A percentile compares a stretch with the other conserved stretches of the same genome.
phyloP scores from a whole-genome alignment of 2,797 vertebrate genomes.

The Linurgus olivaceus region DNA sequence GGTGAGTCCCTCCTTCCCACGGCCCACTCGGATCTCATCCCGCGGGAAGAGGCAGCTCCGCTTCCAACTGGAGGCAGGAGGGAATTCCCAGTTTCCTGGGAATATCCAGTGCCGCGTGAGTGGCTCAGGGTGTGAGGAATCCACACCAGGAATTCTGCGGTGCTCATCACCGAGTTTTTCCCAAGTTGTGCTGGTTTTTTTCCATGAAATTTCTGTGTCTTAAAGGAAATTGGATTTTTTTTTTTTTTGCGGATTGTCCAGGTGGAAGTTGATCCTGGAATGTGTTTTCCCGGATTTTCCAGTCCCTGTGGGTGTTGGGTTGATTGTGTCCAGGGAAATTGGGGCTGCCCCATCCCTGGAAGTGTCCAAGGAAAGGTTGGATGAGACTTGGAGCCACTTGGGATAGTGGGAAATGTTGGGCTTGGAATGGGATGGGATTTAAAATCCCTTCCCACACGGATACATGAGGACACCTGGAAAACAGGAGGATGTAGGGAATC shows the following conservation, averaged over 20 bases:
- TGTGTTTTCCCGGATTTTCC: neutral
- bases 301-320: accelerated
- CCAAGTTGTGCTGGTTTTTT: accelerated
- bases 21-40: accelerated
- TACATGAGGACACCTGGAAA: neutral
- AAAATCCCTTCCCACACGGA: neutral
- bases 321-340: neutral
- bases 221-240: accelerated
- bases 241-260: neutral
- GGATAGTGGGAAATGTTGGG: accelerated
- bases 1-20: neutral
- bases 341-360: neutral
- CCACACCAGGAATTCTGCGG: neutral
- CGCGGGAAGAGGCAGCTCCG: accelerated
- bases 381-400: accelerated
- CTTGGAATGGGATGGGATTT: neutral
- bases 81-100: neutral
- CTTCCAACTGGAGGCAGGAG: accelerated
- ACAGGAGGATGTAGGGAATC: neutral
- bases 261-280: neutral
- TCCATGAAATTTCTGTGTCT: accelerated
- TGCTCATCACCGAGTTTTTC: accelerated
- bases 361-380: neutral
- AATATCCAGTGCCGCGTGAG: accelerated
- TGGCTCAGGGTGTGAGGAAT: accelerated